phyloP scores from a whole-genome alignment of 2,888 invertebrate genomes.

The Troilus luridus region DNA sequence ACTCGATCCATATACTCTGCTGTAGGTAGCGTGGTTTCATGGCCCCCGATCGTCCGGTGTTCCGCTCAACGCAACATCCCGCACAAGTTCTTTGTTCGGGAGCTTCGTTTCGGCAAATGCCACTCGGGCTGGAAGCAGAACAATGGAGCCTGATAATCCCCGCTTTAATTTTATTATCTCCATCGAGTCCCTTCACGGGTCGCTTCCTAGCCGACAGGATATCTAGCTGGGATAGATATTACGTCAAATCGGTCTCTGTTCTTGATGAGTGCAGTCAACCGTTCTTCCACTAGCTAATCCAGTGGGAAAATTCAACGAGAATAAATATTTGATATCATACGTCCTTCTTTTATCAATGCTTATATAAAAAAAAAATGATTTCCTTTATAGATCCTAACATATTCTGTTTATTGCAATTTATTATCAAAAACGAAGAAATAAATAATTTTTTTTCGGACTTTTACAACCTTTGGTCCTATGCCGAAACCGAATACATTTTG shows the following conservation, averaged over 20 bases:
- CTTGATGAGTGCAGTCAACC: not conserved
- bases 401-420: not conserved
- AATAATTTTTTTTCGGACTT: no score
- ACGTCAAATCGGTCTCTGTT: not conserved
- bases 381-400: not conserved
- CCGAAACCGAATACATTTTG: no score
- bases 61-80: not conserved
- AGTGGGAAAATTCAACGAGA: not conserved
- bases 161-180: conserved; percentile 6
- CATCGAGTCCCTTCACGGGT: not conserved
- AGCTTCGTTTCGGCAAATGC: not conserved
- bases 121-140: not conserved
- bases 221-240: not conserved
- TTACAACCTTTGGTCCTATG: no score
- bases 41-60: not conserved
- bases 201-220: not conserved
- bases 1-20: not conserved
- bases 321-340: not conserved
- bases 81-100: not conserved
- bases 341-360: not conserved
- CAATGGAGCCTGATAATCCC: not conserved
- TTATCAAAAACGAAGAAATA: no score
- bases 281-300: not conserved
- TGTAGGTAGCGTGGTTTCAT: not conserved
- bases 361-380: not conserved